Evolutionary conservation across 2,797 vertebrate genomes (phyloP).

Genomic region (Tenualosa ilisha): DNA sequence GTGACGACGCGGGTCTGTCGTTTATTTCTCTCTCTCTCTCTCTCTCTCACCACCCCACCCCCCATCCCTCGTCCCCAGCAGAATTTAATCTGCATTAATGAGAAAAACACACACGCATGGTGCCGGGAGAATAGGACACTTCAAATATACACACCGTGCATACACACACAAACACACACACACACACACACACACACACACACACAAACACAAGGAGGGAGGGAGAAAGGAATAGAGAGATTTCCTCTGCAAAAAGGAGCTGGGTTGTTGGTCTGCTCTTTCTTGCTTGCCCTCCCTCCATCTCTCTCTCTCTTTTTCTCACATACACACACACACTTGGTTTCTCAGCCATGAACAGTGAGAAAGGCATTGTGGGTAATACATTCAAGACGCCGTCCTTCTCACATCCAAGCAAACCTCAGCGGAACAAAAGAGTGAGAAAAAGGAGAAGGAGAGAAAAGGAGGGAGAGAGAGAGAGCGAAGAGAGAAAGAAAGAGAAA

Average conservation of each 20-base stretch:
- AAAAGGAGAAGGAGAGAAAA: background rate
- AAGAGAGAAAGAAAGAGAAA: background rate
- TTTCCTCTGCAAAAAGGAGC: slow-evolving; percentile 5
- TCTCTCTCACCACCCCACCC: background rate
- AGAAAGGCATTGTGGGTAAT: slow-evolving; percentile 37
- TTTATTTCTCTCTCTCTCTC: background rate
- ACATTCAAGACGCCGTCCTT: slow-evolving; percentile 30
- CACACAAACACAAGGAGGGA: slow-evolving; percentile 26
- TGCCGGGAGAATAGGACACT: background rate
- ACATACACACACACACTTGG: slow-evolving; percentile 19
- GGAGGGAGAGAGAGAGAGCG: background rate
- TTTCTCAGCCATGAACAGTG: slow-evolving; percentile 38
- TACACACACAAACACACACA: slow-evolving; percentile 35
- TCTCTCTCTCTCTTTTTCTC: background rate
- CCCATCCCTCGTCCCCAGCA: slow-evolving; percentile 33
- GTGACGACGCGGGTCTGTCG: background rate
- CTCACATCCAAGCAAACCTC: slow-evolving; percentile 14
- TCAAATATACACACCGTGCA: background rate
- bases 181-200: slow-evolving; percentile 30
- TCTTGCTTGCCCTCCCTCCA: background rate
- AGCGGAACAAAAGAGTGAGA: slow-evolving; percentile 15
- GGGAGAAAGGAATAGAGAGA: background rate
- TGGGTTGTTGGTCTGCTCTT: background rate
- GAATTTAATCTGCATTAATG: slow-evolving; percentile 53
- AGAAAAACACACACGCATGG: slow-evolving; percentile 21